These are phyloP conservation scores for Acridotheres tristis DNA, from an alignment of 2,797 vertebrate species.

Conservation along the genomic window DNA sequence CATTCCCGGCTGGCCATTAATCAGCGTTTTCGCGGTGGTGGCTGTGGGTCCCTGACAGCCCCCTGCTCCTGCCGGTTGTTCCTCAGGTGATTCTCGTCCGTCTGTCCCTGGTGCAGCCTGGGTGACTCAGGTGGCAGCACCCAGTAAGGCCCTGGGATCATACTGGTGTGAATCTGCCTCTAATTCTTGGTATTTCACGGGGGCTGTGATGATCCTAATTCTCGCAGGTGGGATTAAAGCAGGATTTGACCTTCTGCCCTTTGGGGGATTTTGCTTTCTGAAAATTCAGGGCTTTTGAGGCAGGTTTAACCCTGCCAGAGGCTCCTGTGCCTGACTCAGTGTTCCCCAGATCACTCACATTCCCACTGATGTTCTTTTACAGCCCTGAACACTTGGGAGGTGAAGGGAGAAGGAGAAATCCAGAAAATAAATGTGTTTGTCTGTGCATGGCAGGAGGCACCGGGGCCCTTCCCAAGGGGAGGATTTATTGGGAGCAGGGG, in stretches of 20 bases:
- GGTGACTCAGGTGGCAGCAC: rapidly evolving
- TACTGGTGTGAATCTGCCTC: neutral
- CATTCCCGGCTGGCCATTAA: constrained; percentile 14
- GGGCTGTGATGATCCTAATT: neutral
- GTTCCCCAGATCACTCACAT: neutral
- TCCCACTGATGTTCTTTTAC: neutral
- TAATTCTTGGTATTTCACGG: rapidly evolving
- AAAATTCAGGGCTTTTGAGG: neutral
- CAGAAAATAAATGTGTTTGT: neutral
- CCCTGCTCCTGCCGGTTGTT: rapidly evolving
- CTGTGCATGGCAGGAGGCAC: neutral
- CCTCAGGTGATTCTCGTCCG: neutral
- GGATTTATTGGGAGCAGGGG: neutral
- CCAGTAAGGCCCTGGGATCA: neutral
- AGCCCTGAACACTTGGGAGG: neutral
- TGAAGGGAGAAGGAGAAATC: neutral
- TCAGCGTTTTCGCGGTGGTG: neutral
- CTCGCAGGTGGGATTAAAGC: neutral
- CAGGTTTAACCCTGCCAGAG: neutral
- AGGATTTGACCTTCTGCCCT: neutral
- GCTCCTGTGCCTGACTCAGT: neutral
- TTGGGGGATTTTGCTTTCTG: neutral
- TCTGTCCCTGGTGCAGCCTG: rapidly evolving
- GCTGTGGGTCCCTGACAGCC: neutral
- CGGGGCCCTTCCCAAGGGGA: neutral